Base-by-base conservation (phyloP, 2,113 vertebrate genomes). In the Crotophaga sulcirostris region DNA sequence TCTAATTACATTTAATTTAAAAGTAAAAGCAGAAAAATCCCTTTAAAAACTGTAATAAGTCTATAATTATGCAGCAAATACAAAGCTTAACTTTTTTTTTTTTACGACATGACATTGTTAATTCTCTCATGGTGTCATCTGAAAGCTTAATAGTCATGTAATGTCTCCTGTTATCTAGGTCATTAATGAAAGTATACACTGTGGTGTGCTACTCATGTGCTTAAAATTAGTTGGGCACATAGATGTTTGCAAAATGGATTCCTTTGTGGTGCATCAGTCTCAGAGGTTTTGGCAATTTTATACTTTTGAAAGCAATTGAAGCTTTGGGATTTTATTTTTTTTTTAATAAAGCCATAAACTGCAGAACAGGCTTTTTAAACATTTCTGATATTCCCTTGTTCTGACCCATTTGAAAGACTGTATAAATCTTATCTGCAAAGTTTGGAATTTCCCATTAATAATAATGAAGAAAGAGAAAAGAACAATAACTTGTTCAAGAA, bases 371-470 rank as follows among this genome's bases (percentile, higher is more conserved):
- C 90, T 90, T 95, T 97, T 94, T 8, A 83, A 93, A 88, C 90
- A 77, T 95, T 96, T 92, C 25, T 92, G 79, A 95, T 96, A 88
- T 34, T 90, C 51, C 62, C 72, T 84, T 84, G 67, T 92, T 90
- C 83, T 88, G 88, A 93, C 59, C 85, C 60, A 47, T 94, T 92
- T 95, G 68, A 92, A 90, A 90, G 72, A 63, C 42, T 89, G 63
- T 94, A 92, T 94, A 96, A 96, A 95, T 89, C 90, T 97, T 97
- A 96, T 95, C 94, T 97, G 72, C 80, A 90, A 90, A 86, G 86
- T 84, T 94, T 94, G 83, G 96, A 94, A 95, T 97, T 97, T 96
- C 51, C 79, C 88, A 94, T 97, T 95, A 97, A 96, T 95, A 96
- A 93, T 92, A 92, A 93, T 92, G 90, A 93, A 94, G 76, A 84